Conservation (phyloP, 92 coral and sea anemone genomes). For the Epizoanthus ramosus region DNA sequence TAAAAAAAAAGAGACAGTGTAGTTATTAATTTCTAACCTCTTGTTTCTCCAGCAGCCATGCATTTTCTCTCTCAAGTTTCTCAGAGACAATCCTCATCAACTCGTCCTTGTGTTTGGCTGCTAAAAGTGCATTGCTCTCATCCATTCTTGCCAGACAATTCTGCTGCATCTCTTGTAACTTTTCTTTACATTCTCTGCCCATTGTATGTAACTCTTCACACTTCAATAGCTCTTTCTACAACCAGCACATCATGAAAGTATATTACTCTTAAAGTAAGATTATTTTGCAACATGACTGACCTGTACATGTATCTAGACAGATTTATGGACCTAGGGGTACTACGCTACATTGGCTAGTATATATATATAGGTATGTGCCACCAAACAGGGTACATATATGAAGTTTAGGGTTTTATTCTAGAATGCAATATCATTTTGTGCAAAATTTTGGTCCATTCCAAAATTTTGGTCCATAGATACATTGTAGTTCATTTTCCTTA, state of each 20-base stretch:
- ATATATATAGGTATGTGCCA: no score
- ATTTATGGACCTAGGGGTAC: no score
- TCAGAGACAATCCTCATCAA: conserved; percentile 81
- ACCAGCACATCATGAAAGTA: neutral
- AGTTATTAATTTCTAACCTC: conserved; percentile 47
- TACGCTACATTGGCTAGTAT: no score
- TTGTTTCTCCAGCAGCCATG: conserved; percentile 75
- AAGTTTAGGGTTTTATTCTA: no score
- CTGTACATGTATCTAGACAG: no score
- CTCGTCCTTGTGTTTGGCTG: conserved; percentile 76
- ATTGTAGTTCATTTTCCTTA: no score
- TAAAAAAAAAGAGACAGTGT: no score
- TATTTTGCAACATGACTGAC: neutral
- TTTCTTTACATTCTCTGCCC: conserved; percentile 66
- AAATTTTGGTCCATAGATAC: no score
- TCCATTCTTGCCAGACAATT: conserved; percentile 70
- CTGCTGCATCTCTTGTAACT: conserved; percentile 65
- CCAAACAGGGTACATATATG: no score
- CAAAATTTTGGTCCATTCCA: no score
- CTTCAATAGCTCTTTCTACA: conserved; percentile 62
- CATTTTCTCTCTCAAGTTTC: conserved; percentile 79
- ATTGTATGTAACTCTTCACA: conserved; percentile 68
- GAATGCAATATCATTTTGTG: no score
- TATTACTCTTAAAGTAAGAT: neutral
- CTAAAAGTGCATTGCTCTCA: conserved; percentile 57